Percentiles rank a stretch among this genome's conserved stretches.
Conservation (phyloP, 64 coral and sea anemone genomes). For the Hydrozoanthus tunicans region DNA sequence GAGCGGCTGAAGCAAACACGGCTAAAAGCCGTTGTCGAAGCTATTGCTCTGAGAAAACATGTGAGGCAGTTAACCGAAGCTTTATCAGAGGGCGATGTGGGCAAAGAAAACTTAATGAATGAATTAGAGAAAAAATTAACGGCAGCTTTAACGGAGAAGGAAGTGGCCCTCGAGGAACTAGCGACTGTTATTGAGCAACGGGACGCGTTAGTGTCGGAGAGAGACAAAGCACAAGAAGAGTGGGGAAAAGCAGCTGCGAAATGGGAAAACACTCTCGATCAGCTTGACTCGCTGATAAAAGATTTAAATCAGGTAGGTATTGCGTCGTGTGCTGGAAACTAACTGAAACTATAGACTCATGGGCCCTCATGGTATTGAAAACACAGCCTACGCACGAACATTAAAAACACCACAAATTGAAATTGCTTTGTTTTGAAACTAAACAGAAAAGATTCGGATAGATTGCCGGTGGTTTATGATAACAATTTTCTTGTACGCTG, state of each 20-base stretch:
- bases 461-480: neutral
- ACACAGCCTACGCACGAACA: no score
- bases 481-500: neutral
- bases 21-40: slow-evolving; percentile 91
- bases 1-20: slow-evolving; percentile 75
- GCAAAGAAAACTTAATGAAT: slow-evolving; percentile 81
- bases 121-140: slow-evolving; percentile 86
- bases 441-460: neutral
- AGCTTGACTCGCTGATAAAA: slow-evolving; percentile 91
- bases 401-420: neutral
- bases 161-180: slow-evolving; percentile 79
- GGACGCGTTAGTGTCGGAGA: slow-evolving; percentile 70
- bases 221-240: slow-evolving; percentile 93
- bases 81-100: slow-evolving; percentile 54
- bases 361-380: no score
- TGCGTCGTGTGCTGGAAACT: no score
- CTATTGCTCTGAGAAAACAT: slow-evolving; percentile 82
- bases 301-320: slow-evolving; percentile 82
- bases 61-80: slow-evolving; percentile 76
- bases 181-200: slow-evolving; percentile 90
- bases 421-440: slow-evolving; percentile 4
- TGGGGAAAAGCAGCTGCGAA: slow-evolving; percentile 95
- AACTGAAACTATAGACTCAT: neutral
- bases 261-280: slow-evolving; percentile 97
- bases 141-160: slow-evolving; percentile 84